These are phyloP conservation scores for Miltochrista miniata DNA, from an alignment of 2,888 invertebrate species.

Conservation along the genomic window DNA sequence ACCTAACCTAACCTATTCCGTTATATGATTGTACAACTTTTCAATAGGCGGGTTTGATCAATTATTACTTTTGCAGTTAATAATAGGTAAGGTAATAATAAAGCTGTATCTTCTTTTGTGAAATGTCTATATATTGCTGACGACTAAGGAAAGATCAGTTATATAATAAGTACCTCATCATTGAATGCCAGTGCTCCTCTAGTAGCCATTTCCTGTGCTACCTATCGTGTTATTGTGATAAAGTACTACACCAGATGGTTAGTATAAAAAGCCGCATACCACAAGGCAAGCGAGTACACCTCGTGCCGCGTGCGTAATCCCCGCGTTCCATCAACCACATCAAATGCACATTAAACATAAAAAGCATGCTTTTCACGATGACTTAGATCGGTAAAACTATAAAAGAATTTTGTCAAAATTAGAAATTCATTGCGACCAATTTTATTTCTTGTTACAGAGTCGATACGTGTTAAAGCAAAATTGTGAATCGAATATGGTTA, in stretches of 20 bases:
- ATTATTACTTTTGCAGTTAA: slow-evolving; percentile 1
- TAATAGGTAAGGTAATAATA: neutral
- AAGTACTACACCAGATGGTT: slow-evolving; percentile 49
- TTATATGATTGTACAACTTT: too few relatives aligned
- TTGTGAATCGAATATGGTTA: too few relatives aligned
- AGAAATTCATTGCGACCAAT: too few relatives aligned
- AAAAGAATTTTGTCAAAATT: slow-evolving; percentile 6
- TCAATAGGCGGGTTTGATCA: neutral
- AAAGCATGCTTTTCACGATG: slow-evolving; percentile 12
- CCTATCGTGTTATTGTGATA: slow-evolving; percentile 25
- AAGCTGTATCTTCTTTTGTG: neutral
- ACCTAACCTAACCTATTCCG: too few relatives aligned
- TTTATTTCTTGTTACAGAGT: too few relatives aligned
- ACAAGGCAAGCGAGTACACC: slow-evolving; percentile 45
- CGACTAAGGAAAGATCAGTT: too few relatives aligned
- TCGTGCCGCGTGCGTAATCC: slow-evolving; percentile 25
- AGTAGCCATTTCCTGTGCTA: slow-evolving; percentile 51
- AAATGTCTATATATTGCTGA: too few relatives aligned
- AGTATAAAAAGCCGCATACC: slow-evolving; percentile 68
- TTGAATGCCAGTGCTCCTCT: slow-evolving; percentile 29
- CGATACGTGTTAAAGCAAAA: too few relatives aligned
- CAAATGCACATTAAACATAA: slow-evolving; percentile 39
- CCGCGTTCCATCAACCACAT: slow-evolving; percentile 39
- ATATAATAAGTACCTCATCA: slow-evolving; percentile 41
- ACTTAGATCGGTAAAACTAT: too few relatives aligned